A percentile compares a stretch with the other conserved stretches of the same genome.
These are phyloP conservation scores for Rhagonycha fulva DNA, from an alignment of 2,888 invertebrate genomes.

Conservation along the genomic window DNA sequence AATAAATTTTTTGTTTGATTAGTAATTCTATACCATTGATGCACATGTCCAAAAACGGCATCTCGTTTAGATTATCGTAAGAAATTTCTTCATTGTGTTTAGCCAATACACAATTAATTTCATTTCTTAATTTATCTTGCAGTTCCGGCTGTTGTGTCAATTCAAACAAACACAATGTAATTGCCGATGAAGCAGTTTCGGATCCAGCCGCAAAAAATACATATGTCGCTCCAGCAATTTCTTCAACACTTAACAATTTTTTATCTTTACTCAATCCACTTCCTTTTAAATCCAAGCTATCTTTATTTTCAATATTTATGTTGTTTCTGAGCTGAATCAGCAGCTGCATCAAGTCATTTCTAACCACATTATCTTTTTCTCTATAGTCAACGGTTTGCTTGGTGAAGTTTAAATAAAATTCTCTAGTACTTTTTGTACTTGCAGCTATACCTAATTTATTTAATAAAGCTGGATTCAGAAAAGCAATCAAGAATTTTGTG, in stretches of 20 bases:
- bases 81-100: slow-evolving; percentile 51
- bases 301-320: not conserved
- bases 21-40: slow-evolving; percentile 42
- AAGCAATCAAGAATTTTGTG: not conserved
- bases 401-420: slow-evolving; percentile 1
- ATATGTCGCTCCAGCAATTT: slow-evolving; percentile 38
- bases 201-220: slow-evolving; percentile 47
- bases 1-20: not conserved
- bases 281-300: not conserved
- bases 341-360: slow-evolving; percentile 10
- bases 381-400: not conserved
- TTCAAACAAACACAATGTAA: slow-evolving; percentile 57
- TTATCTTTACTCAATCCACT: not conserved
- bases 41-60: slow-evolving; percentile 57
- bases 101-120: slow-evolving; percentile 50
- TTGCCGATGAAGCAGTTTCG: slow-evolving; percentile 49
- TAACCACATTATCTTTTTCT: not conserved
- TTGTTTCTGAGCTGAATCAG: slow-evolving; percentile 8
- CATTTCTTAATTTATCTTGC: slow-evolving; percentile 53
- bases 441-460: not conserved
- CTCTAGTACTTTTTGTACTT: not conserved
- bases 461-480: not conserved
- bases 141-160: slow-evolving; percentile 55
- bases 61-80: slow-evolving; percentile 56
- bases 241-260: slow-evolving; percentile 10